phyloP scores from a whole-genome alignment of 1,140 invertebrate species.

The Schmidtea mediterranea region DNA sequence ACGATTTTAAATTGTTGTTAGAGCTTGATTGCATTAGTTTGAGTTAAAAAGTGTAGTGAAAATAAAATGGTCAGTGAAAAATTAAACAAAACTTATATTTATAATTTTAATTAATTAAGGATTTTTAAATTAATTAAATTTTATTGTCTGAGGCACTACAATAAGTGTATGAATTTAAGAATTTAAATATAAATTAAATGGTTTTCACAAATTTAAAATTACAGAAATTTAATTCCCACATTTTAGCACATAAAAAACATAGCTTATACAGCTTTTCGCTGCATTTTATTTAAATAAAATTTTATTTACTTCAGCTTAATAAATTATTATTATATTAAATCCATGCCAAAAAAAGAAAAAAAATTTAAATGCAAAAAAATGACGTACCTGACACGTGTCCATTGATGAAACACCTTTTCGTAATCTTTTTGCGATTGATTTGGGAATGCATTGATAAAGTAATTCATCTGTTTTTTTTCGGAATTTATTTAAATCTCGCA shows the following conservation, averaged over 20 bases:
- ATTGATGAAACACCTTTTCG: constrained; percentile 67
- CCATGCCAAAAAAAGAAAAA: not conserved
- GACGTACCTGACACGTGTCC: constrained; percentile 62
- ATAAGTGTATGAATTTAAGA: too few species aligned
- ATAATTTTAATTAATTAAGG: too few species aligned
- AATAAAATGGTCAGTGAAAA: too few species aligned
- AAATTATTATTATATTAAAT: not conserved
- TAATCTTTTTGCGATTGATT: constrained; percentile 58
- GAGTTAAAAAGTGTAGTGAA: too few species aligned
- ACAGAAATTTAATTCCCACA: not conserved
- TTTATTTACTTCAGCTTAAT: not conserved
- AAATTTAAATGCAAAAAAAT: not conserved
- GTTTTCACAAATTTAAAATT: too few species aligned
- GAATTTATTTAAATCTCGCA: constrained; percentile 72
- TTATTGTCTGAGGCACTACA: too few species aligned
- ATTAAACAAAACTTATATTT: too few species aligned
- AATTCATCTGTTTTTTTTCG: constrained; percentile 79
- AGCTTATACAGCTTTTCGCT: not conserved
- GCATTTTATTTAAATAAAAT: not conserved
- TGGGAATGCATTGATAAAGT: constrained; percentile 52
- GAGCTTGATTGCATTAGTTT: too few species aligned
- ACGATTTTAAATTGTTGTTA: too few species aligned
- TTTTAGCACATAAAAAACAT: not conserved
- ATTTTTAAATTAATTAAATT: too few species aligned
- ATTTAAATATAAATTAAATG: too few species aligned